A percentile compares a stretch with the other conserved stretches of the same genome.
phyloP scores from a whole-genome alignment of 2,888 invertebrate genomes.

The Frankliniella fusca region DNA sequence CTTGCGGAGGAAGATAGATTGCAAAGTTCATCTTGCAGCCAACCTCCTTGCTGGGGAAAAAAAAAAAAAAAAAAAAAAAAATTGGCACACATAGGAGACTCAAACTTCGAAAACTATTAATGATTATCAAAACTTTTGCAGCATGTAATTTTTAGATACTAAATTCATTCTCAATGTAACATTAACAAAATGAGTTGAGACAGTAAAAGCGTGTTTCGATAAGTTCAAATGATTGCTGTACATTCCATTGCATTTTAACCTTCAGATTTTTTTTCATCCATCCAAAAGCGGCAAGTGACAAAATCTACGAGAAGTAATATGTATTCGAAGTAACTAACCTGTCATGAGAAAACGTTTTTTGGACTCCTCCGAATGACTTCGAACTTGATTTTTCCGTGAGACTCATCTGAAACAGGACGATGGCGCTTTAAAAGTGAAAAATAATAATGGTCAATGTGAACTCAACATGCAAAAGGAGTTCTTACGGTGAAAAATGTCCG shows the following conservation, averaged over 20 bases:
- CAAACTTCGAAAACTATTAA: not conserved
- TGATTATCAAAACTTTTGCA: too few species aligned
- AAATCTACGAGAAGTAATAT: not conserved
- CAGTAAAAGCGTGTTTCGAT: not conserved
- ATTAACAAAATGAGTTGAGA: not conserved
- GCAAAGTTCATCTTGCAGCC: slow-evolving; percentile 92
- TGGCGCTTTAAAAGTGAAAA: not conserved
- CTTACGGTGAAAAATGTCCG: not conserved
- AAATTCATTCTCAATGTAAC: not conserved
- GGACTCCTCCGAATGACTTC: slow-evolving; percentile 77
- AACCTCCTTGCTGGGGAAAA: slow-evolving; percentile 57
- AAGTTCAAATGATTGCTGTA: slow-evolving; percentile 11
- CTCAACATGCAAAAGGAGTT: not conserved
- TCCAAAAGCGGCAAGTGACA: too few species aligned
- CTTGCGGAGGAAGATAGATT: slow-evolving; percentile 79
- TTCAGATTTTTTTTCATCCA: too few species aligned
- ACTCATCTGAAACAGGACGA: not conserved
- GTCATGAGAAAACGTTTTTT: slow-evolving; percentile 77
- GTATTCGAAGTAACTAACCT: slow-evolving; percentile 51
- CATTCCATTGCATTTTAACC: too few species aligned
- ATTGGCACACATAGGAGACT: too few species aligned
- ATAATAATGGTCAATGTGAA: not conserved
- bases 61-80: slow-evolving; percentile 28
- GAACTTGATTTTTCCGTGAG: slow-evolving; percentile 61
- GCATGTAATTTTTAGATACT: too few species aligned